Conservation (phyloP, 2,888 invertebrate genomes). For the Agrochola lota region DNA sequence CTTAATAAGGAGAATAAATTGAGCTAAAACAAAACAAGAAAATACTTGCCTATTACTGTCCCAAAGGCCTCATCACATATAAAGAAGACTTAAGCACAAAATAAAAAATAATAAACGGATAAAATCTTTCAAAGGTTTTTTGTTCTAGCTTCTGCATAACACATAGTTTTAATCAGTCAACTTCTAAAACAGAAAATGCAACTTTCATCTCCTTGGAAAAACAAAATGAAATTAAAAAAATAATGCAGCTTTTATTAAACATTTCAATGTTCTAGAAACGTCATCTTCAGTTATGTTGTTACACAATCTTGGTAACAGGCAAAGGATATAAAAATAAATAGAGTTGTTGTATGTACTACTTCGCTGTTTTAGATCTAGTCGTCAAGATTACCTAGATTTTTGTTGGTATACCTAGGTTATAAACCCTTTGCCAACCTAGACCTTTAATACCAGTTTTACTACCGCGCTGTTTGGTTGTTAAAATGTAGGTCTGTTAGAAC, state of each 20-base stretch:
- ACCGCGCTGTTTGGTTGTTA: neutral
- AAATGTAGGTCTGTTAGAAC: neutral
- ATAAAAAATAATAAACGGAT: no score
- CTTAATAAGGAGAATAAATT: no score
- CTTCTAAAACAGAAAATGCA: neutral
- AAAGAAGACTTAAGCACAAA: neutral
- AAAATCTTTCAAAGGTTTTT: no score
- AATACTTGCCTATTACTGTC: neutral
- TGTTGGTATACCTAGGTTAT: slow-evolving; percentile 11
- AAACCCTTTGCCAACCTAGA: slow-evolving; percentile 18
- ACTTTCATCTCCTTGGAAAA: neutral
- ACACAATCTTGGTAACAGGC: slow-evolving; percentile 27
- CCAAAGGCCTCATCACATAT: neutral
- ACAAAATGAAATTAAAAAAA: slow-evolving; percentile 8
- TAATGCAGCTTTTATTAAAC: neutral
- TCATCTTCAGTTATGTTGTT: slow-evolving; percentile 19
- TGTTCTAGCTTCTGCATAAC: neutral
- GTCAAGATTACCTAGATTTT: slow-evolving; percentile 42
- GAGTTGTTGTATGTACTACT: slow-evolving; percentile 35
- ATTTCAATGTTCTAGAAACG: slow-evolving; percentile 15
- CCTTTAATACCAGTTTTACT: slow-evolving; percentile 13
- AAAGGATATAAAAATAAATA: slow-evolving; percentile 43
- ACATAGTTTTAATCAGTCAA: neutral
- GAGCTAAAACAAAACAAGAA: neutral
- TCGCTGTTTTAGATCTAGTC: slow-evolving; percentile 30